A percentile compares a stretch with the other conserved stretches of the same genome.
Evolutionary conservation across 2,888 invertebrate genomes (phyloP).

Genomic region (Eilema caniola): DNA sequence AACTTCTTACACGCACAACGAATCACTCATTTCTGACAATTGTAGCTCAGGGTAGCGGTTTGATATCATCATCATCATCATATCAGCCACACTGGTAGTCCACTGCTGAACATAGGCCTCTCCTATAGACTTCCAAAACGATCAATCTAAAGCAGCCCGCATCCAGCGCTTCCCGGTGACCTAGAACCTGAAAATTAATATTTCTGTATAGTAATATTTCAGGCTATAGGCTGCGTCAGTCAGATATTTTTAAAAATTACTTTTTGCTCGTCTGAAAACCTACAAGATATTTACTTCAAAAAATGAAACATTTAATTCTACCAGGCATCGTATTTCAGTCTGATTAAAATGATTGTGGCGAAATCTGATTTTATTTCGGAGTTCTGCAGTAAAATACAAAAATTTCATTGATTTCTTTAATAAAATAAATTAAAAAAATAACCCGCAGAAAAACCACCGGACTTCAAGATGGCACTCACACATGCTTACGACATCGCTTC

Average conservation of each 20-base stretch:
- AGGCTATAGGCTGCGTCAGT: background rate
- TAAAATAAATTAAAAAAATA: no score
- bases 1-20: no score
- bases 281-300: slow-evolving; percentile 29
- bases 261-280: slow-evolving; percentile 7
- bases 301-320: slow-evolving; percentile 46
- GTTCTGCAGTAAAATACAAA: slow-evolving; percentile 19
- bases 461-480: no score
- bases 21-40: background rate
- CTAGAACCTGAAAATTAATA: background rate
- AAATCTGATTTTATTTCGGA: slow-evolving; percentile 45
- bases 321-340: slow-evolving; percentile 45
- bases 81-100: no score
- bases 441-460: no score
- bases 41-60: background rate
- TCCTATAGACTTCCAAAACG: no score
- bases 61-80: no score
- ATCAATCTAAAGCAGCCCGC: no score
- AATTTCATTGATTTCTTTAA: background rate
- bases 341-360: slow-evolving; percentile 47
- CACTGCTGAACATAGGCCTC: no score
- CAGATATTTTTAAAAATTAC: background rate
- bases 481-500: no score
- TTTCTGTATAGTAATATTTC: background rate
- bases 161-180: no score